Evolutionary conservation across 2,113 vertebrate genomes (phyloP).

Genomic region (Struthio camelus): DNA sequence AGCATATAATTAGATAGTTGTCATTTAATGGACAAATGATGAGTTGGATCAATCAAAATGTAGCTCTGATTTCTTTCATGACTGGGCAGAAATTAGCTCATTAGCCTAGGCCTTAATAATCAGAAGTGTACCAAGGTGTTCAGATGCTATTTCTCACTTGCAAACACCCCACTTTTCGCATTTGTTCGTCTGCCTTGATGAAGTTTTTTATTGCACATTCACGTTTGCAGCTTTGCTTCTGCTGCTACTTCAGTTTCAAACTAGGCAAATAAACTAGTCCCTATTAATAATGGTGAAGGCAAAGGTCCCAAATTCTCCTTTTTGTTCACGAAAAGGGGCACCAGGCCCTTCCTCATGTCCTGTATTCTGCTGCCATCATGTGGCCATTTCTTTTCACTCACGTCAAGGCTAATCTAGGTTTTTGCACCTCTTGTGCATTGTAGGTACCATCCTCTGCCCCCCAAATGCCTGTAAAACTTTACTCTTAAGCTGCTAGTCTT

Average conservation of each 20-base stretch:
- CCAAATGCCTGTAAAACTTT: background rate
- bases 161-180: background rate
- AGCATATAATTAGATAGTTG: background rate
- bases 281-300: background rate
- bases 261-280: background rate
- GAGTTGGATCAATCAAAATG: background rate
- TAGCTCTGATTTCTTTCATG: background rate
- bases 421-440: background rate
- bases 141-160: background rate
- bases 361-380: constrained; percentile 69
- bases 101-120: background rate
- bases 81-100: background rate
- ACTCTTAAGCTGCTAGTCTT: background rate
- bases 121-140: background rate
- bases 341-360: background rate
- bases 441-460: background rate
- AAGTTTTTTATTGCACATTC: background rate
- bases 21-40: background rate
- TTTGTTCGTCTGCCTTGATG: background rate
- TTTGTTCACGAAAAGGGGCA: background rate
- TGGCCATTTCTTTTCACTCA: constrained; percentile 38
- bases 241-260: background rate
- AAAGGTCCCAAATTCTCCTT: background rate
- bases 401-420: background rate
- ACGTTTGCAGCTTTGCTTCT: background rate